Base-by-base conservation (phyloP, 1,140 invertebrate species). In the Drosophila aff. region DNA sequence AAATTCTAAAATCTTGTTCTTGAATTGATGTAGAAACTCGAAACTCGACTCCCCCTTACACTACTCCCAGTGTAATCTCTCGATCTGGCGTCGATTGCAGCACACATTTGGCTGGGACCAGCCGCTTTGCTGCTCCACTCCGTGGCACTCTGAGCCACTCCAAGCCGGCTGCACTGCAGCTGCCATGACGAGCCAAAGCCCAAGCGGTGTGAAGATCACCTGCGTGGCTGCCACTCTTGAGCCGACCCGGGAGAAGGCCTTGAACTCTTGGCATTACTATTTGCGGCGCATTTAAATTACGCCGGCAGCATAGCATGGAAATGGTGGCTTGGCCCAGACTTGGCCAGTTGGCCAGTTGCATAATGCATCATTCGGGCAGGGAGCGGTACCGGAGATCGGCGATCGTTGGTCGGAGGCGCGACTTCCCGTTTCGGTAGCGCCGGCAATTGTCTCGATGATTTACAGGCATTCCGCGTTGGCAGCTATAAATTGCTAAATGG, bases 361-460 rank as follows among this genome's bases (percentile, higher is more conserved):
- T 55, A 60, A 82, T 79, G 79, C 71, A 87, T 50, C 79, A 72
- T 68, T 49, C 38, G n/a, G 31, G 33, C 26, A 41, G 67, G 68
- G 44, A 46, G 64, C 41, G 44, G 44, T 26, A 40, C 18, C 38
- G 61, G 40, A 38, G 53, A 43, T 23, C 52, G 16, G 43, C 26
- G 62, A 50, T 50, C 52, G 49, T 36, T 33, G 67, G 57, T 46
- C 66, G 43, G 49, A 67, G 75, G 58, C 76, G 68, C 55, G 60
- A 83, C 67, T 80, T 77, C 63, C 73, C 72, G 80, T 79, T 77
- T 74, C 84, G 65, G 83, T 87, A 87, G 83, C 84, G 65, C 73
- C 72, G 59, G 59, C 62, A 83, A 89, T 87, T 83, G 73, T 77
- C 72, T 75, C 82, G 77, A 87, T 87, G 84, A 87, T 83, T 87